These are phyloP conservation scores for Natator depressus DNA, from an alignment of 2,113 vertebrate genomes.

Conservation along the genomic window DNA sequence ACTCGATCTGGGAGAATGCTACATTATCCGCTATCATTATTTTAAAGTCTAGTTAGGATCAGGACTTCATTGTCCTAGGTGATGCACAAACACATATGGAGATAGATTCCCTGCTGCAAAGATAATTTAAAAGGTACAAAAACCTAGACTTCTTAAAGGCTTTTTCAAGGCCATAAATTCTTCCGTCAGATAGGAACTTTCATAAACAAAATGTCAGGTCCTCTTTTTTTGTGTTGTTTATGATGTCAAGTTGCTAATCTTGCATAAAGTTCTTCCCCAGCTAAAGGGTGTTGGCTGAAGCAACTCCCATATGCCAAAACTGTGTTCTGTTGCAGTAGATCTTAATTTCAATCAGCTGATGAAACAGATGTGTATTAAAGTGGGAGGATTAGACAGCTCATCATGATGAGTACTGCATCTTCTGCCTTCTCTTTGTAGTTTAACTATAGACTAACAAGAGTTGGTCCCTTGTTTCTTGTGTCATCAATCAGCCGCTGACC, in stretches of 20 bases:
- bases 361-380: constrained; percentile 56
- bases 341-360: constrained; percentile 67
- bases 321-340: constrained; percentile 48
- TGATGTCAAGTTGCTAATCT: constrained; percentile 49
- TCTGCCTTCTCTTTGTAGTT: constrained; percentile 12
- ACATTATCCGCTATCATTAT: not conserved
- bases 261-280: constrained; percentile 63
- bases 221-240: constrained; percentile 52
- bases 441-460: not conserved
- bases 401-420: constrained; percentile 7
- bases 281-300: constrained; percentile 53
- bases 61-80: not conserved
- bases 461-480: not conserved
- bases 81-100: not conserved
- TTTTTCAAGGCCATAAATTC: not conserved
- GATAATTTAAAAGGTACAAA: not conserved
- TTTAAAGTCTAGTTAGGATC: not conserved
- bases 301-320: constrained; percentile 58
- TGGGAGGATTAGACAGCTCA: constrained; percentile 42
- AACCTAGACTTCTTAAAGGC: not conserved
- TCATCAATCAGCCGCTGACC: not conserved
- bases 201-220: constrained; percentile 11
- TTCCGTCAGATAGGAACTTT: constrained; percentile 15
- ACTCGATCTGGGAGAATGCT: constrained; percentile 7
- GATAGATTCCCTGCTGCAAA: not conserved